Percentiles rank a stretch among this genome's conserved stretches.
These are phyloP conservation scores for Malurus splendens DNA, from an alignment of 2,797 vertebrate genomes.

Conservation along the genomic window DNA sequence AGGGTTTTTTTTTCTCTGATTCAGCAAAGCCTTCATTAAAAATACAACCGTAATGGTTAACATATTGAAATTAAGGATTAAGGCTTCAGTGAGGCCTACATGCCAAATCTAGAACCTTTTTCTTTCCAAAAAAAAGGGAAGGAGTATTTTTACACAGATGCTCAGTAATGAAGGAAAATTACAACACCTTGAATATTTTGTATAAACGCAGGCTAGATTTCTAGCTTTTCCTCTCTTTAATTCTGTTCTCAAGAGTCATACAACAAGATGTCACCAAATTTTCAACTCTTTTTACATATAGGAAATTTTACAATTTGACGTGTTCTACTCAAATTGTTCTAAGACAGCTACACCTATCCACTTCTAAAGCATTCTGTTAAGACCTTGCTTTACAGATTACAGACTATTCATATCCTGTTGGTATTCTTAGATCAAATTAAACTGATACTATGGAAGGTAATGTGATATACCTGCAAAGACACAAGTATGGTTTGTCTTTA, in stretches of 20 bases:
- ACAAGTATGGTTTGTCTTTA: background rate
- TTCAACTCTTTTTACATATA: background rate
- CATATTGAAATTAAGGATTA: background rate
- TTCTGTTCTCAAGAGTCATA: background rate
- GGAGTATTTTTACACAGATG: background rate
- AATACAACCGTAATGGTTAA: background rate
- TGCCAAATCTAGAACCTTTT: background rate
- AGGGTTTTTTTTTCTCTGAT: background rate
- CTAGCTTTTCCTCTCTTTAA: background rate
- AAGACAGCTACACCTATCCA: background rate
- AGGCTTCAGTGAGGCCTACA: background rate
- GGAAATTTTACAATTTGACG: background rate
- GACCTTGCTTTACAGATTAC: background rate
- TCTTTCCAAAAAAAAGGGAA: background rate
- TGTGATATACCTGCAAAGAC: background rate
- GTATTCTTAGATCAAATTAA: background rate
- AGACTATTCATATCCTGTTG: background rate
- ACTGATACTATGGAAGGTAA: background rate
- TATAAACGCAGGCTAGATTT: background rate
- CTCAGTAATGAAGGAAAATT: background rate
- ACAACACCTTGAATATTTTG: background rate
- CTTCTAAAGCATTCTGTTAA: background rate
- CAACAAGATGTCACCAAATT: background rate
- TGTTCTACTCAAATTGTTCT: background rate
- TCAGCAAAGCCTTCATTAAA: background rate